These are phyloP conservation scores for Speoplatyrhinus poulsoni DNA, from an alignment of 2,113 vertebrate genomes.

Conservation along the genomic window DNA sequence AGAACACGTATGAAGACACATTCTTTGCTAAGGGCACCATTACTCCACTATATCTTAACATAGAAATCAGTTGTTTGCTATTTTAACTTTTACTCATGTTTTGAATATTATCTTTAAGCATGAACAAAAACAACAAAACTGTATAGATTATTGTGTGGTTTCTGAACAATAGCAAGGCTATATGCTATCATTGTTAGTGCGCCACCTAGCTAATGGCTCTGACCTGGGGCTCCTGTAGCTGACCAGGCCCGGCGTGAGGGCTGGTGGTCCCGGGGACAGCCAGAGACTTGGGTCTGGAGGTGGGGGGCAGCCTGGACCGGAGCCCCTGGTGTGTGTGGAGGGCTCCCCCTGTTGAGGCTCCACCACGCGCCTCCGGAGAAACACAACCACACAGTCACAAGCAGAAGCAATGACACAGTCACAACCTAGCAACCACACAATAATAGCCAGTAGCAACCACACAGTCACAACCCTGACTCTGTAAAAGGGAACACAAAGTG, in stretches of 20 bases:
- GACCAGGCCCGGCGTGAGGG: slow-evolving; percentile 50
- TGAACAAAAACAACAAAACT: neutral
- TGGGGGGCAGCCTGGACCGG: slow-evolving; percentile 51
- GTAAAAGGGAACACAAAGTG: no score
- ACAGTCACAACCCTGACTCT: no score
- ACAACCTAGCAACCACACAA: no score
- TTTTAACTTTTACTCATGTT: no score
- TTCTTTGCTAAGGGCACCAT: no score
- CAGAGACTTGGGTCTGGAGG: slow-evolving; percentile 87
- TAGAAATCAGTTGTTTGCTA: no score
- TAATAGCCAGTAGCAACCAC: no score
- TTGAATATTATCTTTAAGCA: neutral
- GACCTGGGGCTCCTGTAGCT: slow-evolving; percentile 80
- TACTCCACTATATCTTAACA: no score
- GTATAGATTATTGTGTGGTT: neutral
- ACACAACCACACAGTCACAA: no score
- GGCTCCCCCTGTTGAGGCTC: slow-evolving; percentile 82
- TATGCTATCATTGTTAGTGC: neutral
- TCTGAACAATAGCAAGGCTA: neutral
- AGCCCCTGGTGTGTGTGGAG: slow-evolving; percentile 74
- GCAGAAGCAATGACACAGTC: no score
- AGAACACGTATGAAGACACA: no score
- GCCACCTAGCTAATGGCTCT: neutral
- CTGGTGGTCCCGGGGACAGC: slow-evolving; percentile 88
- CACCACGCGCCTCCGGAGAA: no score